Evolutionary conservation across 2,797 vertebrate genomes (phyloP), one percentile per base, ranked within the genome.

Genomic region (Sebastes minor): DNA sequence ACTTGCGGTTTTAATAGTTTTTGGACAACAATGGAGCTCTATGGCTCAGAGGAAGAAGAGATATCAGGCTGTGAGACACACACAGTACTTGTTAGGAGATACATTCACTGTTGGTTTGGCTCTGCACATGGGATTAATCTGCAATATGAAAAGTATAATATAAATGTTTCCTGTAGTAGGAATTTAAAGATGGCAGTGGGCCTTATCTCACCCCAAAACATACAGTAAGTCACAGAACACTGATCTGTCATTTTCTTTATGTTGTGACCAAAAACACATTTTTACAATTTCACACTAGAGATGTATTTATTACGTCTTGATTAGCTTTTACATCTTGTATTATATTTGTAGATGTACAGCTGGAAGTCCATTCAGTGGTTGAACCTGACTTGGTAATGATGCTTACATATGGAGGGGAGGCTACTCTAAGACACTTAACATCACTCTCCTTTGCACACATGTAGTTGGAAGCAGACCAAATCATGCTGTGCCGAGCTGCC

Each of bases 381-480:
- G 2, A 65, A 68, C 11, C 60, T 56, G 59, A 71, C 49, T 76
- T 76, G 59, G 4, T 76, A 81, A 76, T 65, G 72, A 71, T 55
- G 70, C 68, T 55, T 82, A 80, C 85, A 85, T 71, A 81, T 68
- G 77, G 74, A 68, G 57, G 61, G 61, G 73, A 69, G 80, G 38
- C 38, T 46, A 6, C 74, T 70, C 6, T 30, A 27, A 81, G 46
- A 61, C 62, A n/a, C 33, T 85, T 81, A 83, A 78, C 83, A 84
- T 85, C 75, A 62, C 75, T 76, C 77, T 63, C 72, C 67, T 80
- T 77, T 80, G 67, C 86, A 84, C 80, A 86, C 80, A 72, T 85
- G 61, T 68, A 87, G 93, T 92, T 94, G 95, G 95, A 95, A 95
- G 93, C 93, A 96, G 97, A 97, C 97, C 97, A 95, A 95, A 94